Percentiles rank a stretch among this genome's conserved stretches.
phyloP scores from a whole-genome alignment of 2,888 invertebrate species.

The Allolobophora icterica region DNA sequence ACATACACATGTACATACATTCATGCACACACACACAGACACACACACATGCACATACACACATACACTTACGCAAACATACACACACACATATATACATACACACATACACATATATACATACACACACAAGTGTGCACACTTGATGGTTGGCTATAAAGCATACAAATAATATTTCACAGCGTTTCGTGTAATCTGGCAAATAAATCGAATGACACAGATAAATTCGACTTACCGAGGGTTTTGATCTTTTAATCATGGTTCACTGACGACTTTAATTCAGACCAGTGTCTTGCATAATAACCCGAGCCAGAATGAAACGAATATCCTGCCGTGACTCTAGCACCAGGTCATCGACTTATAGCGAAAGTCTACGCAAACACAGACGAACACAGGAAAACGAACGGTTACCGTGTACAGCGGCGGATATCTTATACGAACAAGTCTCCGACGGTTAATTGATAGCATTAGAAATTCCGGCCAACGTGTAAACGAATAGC shows the following conservation, averaged over 20 bases:
- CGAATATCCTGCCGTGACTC: background rate
- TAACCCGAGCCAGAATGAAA: background rate
- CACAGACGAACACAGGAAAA: background rate
- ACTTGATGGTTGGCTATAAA: background rate
- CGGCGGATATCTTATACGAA: background rate
- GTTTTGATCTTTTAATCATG: constrained; percentile 1
- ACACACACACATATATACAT: no score
- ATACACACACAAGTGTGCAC: no score
- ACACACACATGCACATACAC: no score
- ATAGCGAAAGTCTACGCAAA: background rate
- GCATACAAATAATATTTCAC: background rate
- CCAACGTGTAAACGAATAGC: constrained; percentile 4
- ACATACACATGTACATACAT: background rate
- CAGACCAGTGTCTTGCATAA: background rate
- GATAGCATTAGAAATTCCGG: constrained; percentile 5
- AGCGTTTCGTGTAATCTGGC: background rate
- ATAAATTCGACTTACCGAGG: background rate
- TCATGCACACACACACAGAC: background rate
- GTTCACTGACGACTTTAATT: constrained; percentile 1
- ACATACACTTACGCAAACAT: no score
- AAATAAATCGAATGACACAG: background rate
- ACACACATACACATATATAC: no score
- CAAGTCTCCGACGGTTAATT: background rate
- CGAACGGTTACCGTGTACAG: background rate
- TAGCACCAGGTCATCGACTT: background rate